Conservation (phyloP, 2,888 invertebrate species). For the Strigamia maritima region DNA sequence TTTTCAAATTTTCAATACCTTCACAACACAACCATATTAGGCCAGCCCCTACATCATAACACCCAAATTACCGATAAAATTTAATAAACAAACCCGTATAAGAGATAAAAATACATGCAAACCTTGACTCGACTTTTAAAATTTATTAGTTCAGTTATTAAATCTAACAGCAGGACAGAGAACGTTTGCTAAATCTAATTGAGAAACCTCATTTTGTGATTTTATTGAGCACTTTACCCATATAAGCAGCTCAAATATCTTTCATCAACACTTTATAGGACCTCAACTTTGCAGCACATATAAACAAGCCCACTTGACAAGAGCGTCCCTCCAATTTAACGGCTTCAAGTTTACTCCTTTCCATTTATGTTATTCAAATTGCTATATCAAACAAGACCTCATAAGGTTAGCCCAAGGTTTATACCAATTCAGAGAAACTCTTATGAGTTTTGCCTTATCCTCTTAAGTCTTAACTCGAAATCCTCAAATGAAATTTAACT, state of each 20-base stretch:
- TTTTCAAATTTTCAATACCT: not conserved
- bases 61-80: not conserved
- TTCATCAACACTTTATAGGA: conserved; percentile 29
- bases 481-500: conserved; percentile 20
- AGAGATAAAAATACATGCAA: not conserved
- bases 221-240: conserved; percentile 23
- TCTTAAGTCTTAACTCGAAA: conserved; percentile 23
- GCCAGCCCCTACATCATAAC: not conserved
- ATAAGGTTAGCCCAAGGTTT: conserved; percentile 6
- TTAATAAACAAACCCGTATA: not conserved
- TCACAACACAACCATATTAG: too few species aligned
- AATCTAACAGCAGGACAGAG: conserved; percentile 18
- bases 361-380: conserved; percentile 31
- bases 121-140: not conserved
- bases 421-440: conserved; percentile 20
- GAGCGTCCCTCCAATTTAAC: conserved; percentile 28
- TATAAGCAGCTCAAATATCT: conserved; percentile 34
- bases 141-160: conserved; percentile 29
- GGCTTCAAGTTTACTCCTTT: conserved; percentile 13
- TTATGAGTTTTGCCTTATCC: conserved; percentile 31
- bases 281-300: conserved; percentile 27
- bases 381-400: conserved; percentile 4
- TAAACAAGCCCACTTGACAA: conserved; percentile 21
- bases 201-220: conserved; percentile 18
- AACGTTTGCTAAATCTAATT: conserved; percentile 30